Evolutionary conservation across 1,140 invertebrate genomes (phyloP).

Genomic region (Drosophila serrata): DNA sequence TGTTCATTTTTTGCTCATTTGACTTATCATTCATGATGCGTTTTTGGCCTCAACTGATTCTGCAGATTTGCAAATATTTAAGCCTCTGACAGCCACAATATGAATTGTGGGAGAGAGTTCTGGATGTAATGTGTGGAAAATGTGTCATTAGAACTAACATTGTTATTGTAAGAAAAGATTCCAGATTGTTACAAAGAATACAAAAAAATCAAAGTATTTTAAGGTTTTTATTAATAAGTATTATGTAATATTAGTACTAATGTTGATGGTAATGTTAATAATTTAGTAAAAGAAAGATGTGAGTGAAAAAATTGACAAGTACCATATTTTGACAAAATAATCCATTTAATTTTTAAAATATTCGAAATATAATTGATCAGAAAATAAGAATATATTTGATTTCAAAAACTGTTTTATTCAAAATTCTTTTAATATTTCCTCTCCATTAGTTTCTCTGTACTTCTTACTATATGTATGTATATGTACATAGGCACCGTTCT

Average conservation of each 20-base stretch:
- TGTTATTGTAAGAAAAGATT: neutral
- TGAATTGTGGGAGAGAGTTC: constrained; percentile 45
- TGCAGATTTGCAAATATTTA: constrained; percentile 39
- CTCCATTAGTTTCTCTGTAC: neutral
- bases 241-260: neutral
- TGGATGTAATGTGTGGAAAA: constrained; percentile 25
- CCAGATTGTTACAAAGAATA: neutral
- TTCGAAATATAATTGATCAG: neutral
- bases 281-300: too few relatives aligned
- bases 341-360: neutral
- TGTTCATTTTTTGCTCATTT: constrained; percentile 37
- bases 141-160: constrained; percentile 1
- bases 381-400: neutral
- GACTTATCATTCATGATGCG: constrained; percentile 60
- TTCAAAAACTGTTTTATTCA: neutral
- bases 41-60: constrained; percentile 33
- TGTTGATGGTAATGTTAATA: neutral
- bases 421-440: neutral
- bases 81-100: constrained; percentile 3
- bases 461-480: constrained; percentile 1
- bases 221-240: neutral
- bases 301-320: neutral
- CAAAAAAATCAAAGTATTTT: neutral
- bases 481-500: constrained; percentile 27
- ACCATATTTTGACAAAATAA: neutral